Base-by-base conservation (phyloP, 1,140 invertebrate species). In the Grapholita molesta region DNA sequence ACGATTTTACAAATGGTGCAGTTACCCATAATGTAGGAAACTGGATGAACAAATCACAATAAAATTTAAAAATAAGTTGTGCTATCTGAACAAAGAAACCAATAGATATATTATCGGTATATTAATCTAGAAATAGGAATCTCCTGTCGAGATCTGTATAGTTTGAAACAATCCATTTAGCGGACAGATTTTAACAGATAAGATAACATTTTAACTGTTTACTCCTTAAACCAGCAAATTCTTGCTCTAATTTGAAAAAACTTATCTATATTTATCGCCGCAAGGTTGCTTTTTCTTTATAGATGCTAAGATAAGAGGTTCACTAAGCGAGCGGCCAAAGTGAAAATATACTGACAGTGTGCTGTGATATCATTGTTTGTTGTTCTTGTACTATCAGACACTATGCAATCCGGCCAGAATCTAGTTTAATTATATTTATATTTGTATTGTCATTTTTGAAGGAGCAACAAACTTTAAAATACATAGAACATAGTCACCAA, bases 351-450 rank as follows among this genome's bases (percentile, higher is more conserved):
- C 64, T 52, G 57, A 8, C 25, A 28, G 15, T 18, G 67, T 76
- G 74, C 12, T 18, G 67, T 76, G 74, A 82, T 86, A 85, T 79
- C 78, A 68, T 83, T 84, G 77, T 83, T 78, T 80, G 55, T 61
- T 25, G 24, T 61, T 21, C 55, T 25, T 61, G 55, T 30, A n/a
- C n/a, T 61, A 61, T 61, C 55, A 61, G 55, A 30, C 32, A 15
- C n/a, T 61, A 61, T 8, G 55, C 2, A n/a, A 32, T 28, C 12
- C 55, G 24, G n/a, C 8, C 55, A 9, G 11, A 32, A 32, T 61
- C 23, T 15, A 61, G 11, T 61, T 28, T 28, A 32, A 61, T 48
- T 32, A 61, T 57, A 57, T 57, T n/a, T 25, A 61, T 7, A 28
- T 15, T 25, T 15, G 25, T 25, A 28, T 28, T 61, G 0, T 61